Base-by-base conservation (phyloP, 2,113 vertebrate species). In the Sinocyclocheilus maitianheensis region DNA sequence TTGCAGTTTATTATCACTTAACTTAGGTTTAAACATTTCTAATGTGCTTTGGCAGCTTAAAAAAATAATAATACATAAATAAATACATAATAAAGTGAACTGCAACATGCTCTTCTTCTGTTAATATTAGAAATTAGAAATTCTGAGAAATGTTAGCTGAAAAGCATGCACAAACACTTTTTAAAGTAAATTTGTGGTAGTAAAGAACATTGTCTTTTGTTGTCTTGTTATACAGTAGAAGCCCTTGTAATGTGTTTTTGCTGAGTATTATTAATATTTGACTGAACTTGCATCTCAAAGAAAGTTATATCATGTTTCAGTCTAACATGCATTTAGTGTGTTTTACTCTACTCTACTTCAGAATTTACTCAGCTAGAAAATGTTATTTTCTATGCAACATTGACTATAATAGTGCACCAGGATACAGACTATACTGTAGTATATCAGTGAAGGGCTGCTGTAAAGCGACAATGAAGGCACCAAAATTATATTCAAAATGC, bases 321-420 rank as follows among this genome's bases (percentile, higher is more conserved):
- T 6, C 14, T 55, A 4, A 77, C 13, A 20, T 51, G 2, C n/a
- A 26, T n/a, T 76, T 16, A 9, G 7, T 55, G 69, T n/a, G 18
- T 55, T 9, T 26, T 53, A 77, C 12, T 51, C 46, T 26, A 30
- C 14, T 53, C 46, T 26, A 30, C 14, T 53, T 30, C 13, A 77
- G 43, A 24, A 53, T 30, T 53, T 51, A 77, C 24, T 77, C n/a
- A 20, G 75, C 46, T 77, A 26, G 24, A 77, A 77, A 77, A 55
- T 77, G 14, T 30, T 24, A 16, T 77, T 51, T 53, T 55, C 46
- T 26, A 63, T 46, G 22, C 60, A 48, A 48, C 60, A 65, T 14
- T 67, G 79, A 67, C 60, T 81, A 16, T 48, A 81, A 81, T 30
- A 81, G 26, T 67, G 26, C 14, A 81, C 22, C 14, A 77, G 76